Evolutionary conservation across 2,113 vertebrate genomes (phyloP), one percentile per base, ranked within the genome.

Genomic region (Nibea coibor): DNA sequence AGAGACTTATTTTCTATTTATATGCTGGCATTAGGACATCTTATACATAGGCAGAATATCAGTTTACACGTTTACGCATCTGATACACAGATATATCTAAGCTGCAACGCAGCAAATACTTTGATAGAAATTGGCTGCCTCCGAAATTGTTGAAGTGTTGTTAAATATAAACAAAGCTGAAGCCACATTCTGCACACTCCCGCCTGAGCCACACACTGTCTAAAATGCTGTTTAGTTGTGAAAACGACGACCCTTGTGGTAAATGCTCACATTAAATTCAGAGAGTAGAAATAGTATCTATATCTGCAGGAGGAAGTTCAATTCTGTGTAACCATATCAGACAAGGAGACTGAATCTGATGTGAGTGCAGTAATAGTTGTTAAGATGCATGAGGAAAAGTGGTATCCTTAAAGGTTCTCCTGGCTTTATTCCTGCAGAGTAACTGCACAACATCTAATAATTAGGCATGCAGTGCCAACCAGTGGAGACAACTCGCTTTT

Each of bases 11-110:
- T 74, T 84, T 80, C 88, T 89, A 89, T 87, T 87, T 87, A 75
- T 87, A 89, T 63, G n/a, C 76, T 78, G 85, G 88, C 59, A 81
- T 81, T 48, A 84, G 57, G 81, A 81, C 71, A 89, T 76, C 56
- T 84, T 70, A 84, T 82, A 84, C 79, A 80, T 67, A 62, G 67
- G 12, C 75, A 70, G 48, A 78, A 74, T 89, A 89, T 87, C 75
- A 77, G 53, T 66, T 89, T 68, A 42, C 85, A 74, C 7, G 26
- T 77, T 85, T 80, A 83, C 51, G 1, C 0, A 16, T 28, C 53
- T 73, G 70, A 78, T 72, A 64, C 64, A 62, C 26, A 69, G 51
- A 85, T 69, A 82, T 73, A 62, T 75, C 48, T 80, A 58, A 74
- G 20, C 31, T 81, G 84, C 81, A 72, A 67, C 71, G 19, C 62